Percentiles rank a stretch among this genome's conserved stretches.
These are phyloP conservation scores for Spialia ferax DNA, from an alignment of 2,888 invertebrate species.

Conservation along the genomic window DNA sequence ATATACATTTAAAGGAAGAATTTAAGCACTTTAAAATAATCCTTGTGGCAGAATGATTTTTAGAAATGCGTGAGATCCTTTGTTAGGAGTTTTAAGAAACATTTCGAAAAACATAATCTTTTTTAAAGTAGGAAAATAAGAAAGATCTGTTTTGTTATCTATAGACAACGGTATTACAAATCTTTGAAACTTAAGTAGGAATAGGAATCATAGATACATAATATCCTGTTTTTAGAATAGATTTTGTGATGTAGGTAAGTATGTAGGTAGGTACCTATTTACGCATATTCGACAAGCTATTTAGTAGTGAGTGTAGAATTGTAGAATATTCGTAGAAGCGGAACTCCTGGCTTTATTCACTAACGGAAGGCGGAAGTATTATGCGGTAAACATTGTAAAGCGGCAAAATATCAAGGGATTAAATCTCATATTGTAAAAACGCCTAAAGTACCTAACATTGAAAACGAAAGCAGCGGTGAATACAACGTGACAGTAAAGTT, in stretches of 20 bases:
- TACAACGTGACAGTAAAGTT: constrained; percentile 2
- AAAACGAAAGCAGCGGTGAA: constrained; percentile 8
- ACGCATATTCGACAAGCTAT: neutral
- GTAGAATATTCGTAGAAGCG: neutral
- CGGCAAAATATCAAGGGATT: constrained; percentile 20
- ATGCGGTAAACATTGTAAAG: constrained; percentile 31
- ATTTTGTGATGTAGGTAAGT: constrained; percentile 25
- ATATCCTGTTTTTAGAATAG: neutral
- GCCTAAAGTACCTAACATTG: neutral
- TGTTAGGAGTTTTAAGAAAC: constrained; percentile 8
- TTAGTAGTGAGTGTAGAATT: no score
- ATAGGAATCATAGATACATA: neutral
- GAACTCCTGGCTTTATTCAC: constrained; percentile 13
- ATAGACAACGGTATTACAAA: neutral
- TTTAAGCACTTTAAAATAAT: neutral
- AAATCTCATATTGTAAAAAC: neutral
- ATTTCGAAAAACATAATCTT: constrained; percentile 1
- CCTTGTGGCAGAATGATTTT: neutral
- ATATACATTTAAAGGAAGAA: neutral
- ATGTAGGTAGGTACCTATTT: no score
- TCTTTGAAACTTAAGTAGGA: neutral
- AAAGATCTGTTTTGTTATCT: constrained; percentile 2
- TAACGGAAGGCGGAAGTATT: constrained; percentile 33
- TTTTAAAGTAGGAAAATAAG: constrained; percentile 1
- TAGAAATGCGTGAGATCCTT: neutral